Evolutionary conservation across 2,888 invertebrate species (phyloP).

Genomic region (Morpho deidamia): DNA sequence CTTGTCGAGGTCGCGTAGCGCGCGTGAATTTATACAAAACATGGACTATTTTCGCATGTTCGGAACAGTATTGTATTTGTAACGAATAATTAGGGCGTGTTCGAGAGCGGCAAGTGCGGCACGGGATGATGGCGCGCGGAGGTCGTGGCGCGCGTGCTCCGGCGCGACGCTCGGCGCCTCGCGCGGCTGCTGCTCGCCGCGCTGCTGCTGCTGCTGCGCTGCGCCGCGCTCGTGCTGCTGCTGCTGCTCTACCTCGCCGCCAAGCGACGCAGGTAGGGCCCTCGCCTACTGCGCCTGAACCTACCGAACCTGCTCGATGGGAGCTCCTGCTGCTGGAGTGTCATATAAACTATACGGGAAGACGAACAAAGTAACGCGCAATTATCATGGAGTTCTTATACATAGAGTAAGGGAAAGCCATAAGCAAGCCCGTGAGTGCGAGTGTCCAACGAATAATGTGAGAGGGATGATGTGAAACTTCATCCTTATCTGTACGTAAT

Average conservation of each 20-base stretch:
- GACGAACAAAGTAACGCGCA: too few species aligned
- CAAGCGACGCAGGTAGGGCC: slow-evolving; percentile 21
- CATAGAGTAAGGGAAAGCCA: too few species aligned
- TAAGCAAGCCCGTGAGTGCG: too few species aligned
- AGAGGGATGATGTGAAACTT: too few species aligned
- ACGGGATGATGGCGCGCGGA: slow-evolving; percentile 79
- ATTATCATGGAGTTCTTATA: too few species aligned
- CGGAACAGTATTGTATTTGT: not conserved
- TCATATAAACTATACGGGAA: too few species aligned
- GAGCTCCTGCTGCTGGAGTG: not conserved
- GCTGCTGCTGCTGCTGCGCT: slow-evolving; percentile 33
- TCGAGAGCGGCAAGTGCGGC: slow-evolving; percentile 92
- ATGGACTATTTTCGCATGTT: too few species aligned
- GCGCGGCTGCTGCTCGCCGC: slow-evolving; percentile 28
- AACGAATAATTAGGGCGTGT: slow-evolving; percentile 79
- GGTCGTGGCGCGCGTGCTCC: slow-evolving; percentile 48
- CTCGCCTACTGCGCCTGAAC: not conserved
- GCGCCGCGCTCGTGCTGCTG: slow-evolving; percentile 33
- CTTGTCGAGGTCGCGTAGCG: too few species aligned
- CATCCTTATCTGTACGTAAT: too few species aligned
- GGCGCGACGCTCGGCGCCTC: slow-evolving; percentile 34
- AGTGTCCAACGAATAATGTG: too few species aligned
- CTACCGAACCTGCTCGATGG: not conserved
- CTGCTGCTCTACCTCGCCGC: slow-evolving; percentile 24
- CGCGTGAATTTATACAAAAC: too few species aligned